Evolutionary conservation across 2,113 vertebrate species (phyloP), one percentile per base, ranked within the genome.

Genomic region (Rissa tridactyla): DNA sequence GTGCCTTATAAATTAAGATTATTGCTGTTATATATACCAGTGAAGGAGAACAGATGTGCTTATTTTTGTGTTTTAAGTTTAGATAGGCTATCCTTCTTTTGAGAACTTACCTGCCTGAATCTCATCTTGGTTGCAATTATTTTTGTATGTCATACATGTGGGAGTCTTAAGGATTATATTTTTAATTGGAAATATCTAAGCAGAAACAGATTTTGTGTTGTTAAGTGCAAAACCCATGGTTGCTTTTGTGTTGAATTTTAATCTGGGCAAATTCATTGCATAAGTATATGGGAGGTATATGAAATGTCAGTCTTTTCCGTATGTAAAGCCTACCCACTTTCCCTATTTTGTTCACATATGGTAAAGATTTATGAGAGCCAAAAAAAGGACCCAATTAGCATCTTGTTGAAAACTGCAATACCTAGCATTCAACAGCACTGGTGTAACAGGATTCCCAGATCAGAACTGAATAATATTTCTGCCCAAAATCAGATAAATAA

Each of bases 101-200:
- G 49, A 86, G 38, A 95, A 77, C 1, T 78, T 83, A 90, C 38
- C 71, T 96, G 27, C 5, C 38, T 66, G 34, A 70, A 86, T 88
- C 27, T 85, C 65, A 42, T 34, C 25, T 65, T 71, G 58, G 13
- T n/a, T 91, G 30, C 40, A 72, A 69, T 86, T 70, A 81, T 32
- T 78, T 82, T 94, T 80, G 54, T 72, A 52, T 49, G 51, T 36
- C 26, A 70, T 90, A 87, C 25, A 85, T 36, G 11, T 49, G 29
- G 32, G 54, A 95, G 30, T 75, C 15, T 54, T 91, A 93, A 83
- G 29, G 23, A 87, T 52, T 75, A 16, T 47, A 72, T 86, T 82
- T 96, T 83, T 94, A 92, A 92, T 49, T 76, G 29, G 55, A 93
- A 94, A 91, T 89, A 92, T 72, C 51, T 40, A 83, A 78, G 12